Percentiles rank a stretch among this genome's conserved stretches.
phyloP scores from a whole-genome alignment of 2,797 vertebrate genomes.

The Basileuterus tristriatus region DNA sequence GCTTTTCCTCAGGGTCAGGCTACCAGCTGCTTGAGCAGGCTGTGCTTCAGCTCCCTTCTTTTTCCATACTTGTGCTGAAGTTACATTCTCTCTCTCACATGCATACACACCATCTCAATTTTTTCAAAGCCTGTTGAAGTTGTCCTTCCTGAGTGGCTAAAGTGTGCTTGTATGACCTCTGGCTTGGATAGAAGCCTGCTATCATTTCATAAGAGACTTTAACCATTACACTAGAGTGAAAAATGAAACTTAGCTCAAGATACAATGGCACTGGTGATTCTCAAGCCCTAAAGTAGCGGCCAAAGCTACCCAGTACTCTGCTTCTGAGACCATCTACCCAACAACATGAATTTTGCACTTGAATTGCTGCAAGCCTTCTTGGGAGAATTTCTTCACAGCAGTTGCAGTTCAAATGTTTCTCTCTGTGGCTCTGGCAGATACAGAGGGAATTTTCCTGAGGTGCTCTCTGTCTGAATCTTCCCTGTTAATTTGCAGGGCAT shows the following conservation, averaged over 20 bases:
- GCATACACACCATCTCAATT: neutral
- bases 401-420: neutral
- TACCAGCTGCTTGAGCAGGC: conserved; percentile 25
- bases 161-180: neutral
- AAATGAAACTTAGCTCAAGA: neutral
- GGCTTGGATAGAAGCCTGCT: neutral
- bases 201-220: neutral
- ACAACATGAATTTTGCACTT: neutral
- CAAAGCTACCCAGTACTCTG: neutral
- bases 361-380: neutral
- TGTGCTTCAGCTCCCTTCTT: neutral
- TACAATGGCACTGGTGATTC: neutral
- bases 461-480: neutral
- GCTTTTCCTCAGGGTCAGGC: conserved; percentile 12
- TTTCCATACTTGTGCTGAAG: neutral
- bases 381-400: neutral
- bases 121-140: neutral
- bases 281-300: neutral
- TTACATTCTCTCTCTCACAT: neutral
- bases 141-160: neutral
- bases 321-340: neutral
- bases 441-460: neutral
- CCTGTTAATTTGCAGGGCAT: neutral
- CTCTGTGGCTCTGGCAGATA: neutral
- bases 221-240: neutral